Percentiles rank a stretch among this genome's conserved stretches.
Evolutionary conservation across 2,888 invertebrate genomes (phyloP).

Genomic region (Chloroclystis v-ata): DNA sequence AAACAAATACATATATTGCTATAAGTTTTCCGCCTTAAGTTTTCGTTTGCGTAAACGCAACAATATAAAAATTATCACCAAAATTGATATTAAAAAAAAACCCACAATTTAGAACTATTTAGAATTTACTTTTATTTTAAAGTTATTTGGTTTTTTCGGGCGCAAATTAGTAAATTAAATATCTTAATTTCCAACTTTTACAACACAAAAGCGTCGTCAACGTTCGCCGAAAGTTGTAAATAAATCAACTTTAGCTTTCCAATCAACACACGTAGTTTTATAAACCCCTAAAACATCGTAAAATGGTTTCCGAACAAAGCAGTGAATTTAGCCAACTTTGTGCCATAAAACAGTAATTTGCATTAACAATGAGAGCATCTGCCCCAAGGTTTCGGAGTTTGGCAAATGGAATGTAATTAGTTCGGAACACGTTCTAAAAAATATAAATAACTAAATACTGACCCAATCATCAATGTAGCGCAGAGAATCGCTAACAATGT

Average conservation of each 20-base stretch:
- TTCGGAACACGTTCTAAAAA: conserved; percentile 34
- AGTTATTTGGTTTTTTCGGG: no score
- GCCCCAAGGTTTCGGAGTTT: conserved; percentile 34
- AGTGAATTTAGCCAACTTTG: conserved; percentile 34
- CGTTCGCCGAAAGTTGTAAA: conserved; percentile 1
- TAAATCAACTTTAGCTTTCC: conserved; percentile 9
- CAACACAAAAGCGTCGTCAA: neutral
- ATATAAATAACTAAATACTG: conserved; percentile 23
- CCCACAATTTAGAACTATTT: no score
- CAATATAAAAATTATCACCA: no score
- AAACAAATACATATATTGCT: no score
- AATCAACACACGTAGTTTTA: conserved; percentile 18
- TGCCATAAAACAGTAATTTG: conserved; percentile 61
- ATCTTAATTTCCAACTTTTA: no score
- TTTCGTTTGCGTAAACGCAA: no score
- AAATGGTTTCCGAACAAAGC: conserved; percentile 12
- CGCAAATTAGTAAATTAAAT: no score
- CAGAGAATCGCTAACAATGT: neutral
- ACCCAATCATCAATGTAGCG: neutral
- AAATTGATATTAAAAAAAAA: no score
- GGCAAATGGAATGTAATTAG: conserved; percentile 40
- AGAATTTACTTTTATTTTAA: no score
- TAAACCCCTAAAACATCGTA: conserved; percentile 18
- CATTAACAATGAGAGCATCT: conserved; percentile 58
- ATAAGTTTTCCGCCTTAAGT: no score